Conservation (phyloP, 1,140 invertebrate genomes). For the Dendroctonus ponderosae region DNA sequence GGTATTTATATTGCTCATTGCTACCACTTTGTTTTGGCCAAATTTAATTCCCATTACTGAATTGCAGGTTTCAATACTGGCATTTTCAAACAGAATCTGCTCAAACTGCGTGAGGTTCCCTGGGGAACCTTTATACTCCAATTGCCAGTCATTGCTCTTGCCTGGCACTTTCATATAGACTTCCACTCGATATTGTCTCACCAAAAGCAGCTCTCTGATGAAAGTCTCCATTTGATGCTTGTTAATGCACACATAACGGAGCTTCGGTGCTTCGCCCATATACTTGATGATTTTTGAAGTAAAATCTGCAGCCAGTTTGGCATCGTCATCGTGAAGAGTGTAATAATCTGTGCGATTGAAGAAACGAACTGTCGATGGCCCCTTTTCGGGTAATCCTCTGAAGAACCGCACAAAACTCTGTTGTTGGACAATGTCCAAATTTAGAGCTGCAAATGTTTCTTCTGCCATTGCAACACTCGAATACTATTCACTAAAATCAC, state of each 20-base stretch:
- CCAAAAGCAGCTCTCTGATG: conserved; percentile 77
- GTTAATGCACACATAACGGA: conserved; percentile 77
- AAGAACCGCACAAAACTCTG: conserved; percentile 15
- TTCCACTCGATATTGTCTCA: conserved; percentile 86
- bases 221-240: conserved; percentile 83
- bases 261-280: conserved; percentile 68
- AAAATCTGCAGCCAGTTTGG: conserved; percentile 77
- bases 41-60: conserved; percentile 79
- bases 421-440: conserved; percentile 20
- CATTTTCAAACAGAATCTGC: conserved; percentile 77
- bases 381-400: conserved; percentile 13
- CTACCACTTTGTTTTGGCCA: conserved; percentile 57
- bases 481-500: no score
- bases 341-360: conserved; percentile 88
- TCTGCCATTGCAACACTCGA: conserved; percentile 1
- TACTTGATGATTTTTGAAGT: conserved; percentile 77
- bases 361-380: conserved; percentile 76
- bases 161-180: conserved; percentile 70
- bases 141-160: conserved; percentile 65
- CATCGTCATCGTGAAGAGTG: conserved; percentile 84
- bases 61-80: conserved; percentile 65
- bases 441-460: conserved; percentile 3
- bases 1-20: conserved; percentile 73
- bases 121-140: conserved; percentile 83
- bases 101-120: conserved; percentile 90